phyloP scores from a whole-genome alignment of 1,140 invertebrate genomes.

The Branchinecta lynchi region DNA sequence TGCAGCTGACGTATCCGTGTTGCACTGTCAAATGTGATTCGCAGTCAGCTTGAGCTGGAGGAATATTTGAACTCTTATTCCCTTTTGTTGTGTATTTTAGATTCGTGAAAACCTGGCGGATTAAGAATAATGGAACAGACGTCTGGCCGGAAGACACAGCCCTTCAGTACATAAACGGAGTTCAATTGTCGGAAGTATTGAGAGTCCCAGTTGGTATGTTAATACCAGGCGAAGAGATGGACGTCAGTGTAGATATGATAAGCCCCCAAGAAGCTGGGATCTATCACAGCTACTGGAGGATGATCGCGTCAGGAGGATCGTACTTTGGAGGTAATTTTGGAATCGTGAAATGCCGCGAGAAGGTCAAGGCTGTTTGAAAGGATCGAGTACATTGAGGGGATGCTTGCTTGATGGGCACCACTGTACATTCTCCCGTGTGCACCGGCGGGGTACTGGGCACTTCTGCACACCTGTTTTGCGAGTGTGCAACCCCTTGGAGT shows the following conservation, averaged over 20 bases:
- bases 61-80: neutral
- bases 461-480: no score
- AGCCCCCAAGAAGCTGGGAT: conserved; percentile 50
- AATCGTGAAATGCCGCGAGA: neutral
- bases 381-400: no score
- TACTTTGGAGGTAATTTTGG: conserved; percentile 56
- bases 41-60: neutral
- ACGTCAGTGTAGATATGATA: conserved; percentile 49
- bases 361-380: no score
- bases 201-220: conserved; percentile 43
- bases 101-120: conserved; percentile 61
- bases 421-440: no score
- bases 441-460: no score
- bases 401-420: no score
- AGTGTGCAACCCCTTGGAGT: no score
- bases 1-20: no score
- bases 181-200: conserved; percentile 40
- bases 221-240: conserved; percentile 45
- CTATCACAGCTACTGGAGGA: conserved; percentile 67
- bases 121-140: conserved; percentile 61
- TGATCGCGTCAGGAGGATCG: conserved; percentile 55
- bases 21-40: no score
- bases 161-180: conserved; percentile 46
- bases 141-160: conserved; percentile 59
- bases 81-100: conserved; percentile 25